phyloP scores from a whole-genome alignment of 2,797 vertebrate species.

The Eospalax fontanierii region DNA sequence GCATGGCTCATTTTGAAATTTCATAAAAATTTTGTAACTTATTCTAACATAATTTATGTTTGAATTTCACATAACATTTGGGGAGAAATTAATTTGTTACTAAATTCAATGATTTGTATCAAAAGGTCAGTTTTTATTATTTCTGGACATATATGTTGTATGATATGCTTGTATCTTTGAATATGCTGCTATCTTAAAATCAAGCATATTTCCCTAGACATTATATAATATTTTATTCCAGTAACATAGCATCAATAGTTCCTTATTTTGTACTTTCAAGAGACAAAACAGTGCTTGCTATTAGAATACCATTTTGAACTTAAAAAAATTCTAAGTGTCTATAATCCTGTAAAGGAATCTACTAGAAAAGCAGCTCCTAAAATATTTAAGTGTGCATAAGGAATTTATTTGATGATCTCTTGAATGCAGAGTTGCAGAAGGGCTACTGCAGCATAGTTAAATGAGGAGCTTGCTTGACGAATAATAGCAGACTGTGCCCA shows the following conservation, averaged over 20 bases:
- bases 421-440: conserved; percentile 47
- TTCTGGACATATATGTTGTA: neutral
- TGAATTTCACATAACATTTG: neutral
- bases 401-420: conserved; percentile 71
- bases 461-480: neutral
- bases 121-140: neutral
- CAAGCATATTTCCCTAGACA: neutral
- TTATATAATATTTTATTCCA: neutral
- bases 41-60: conserved; percentile 19
- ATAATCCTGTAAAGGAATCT: conserved; percentile 46
- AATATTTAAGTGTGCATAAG: conserved; percentile 73
- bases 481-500: neutral
- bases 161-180: neutral
- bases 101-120: neutral
- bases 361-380: conserved; percentile 51
- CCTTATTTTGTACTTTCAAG: conserved; percentile 50
- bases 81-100: neutral
- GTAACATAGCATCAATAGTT: neutral
- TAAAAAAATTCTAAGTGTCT: neutral
- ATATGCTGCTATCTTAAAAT: neutral
- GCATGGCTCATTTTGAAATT: neutral
- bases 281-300: neutral
- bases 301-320: neutral
- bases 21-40: neutral
- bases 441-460: conserved; percentile 33